Conservation (phyloP, 2,113 vertebrate genomes). For the Scatophagus argus region DNA sequence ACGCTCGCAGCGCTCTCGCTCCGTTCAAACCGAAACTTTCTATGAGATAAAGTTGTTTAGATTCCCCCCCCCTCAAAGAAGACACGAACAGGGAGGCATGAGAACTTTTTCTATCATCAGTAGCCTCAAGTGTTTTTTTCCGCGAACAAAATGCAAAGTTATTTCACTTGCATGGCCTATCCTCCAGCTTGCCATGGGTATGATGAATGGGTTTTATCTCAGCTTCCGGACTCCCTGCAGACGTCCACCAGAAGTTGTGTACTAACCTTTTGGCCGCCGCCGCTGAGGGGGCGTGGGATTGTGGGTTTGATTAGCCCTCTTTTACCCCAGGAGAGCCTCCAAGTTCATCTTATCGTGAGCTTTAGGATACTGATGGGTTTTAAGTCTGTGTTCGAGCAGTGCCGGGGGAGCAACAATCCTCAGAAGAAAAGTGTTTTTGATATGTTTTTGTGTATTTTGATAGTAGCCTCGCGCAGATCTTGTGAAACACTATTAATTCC, state of each 20-base stretch:
- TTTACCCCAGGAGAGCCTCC: slow-evolving; percentile 35
- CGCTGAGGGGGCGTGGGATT: slow-evolving; percentile 58
- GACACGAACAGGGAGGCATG: not conserved
- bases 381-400: slow-evolving; percentile 14
- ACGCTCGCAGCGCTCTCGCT: not conserved
- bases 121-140: slow-evolving; percentile 10
- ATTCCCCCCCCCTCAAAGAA: not conserved
- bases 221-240: slow-evolving; percentile 47
- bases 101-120: not conserved
- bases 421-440: not conserved
- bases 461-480: not conserved
- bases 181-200: slow-evolving; percentile 2
- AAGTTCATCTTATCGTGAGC: slow-evolving; percentile 22
- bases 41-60: too few relatives aligned
- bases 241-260: slow-evolving; percentile 60
- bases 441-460: too few relatives aligned
- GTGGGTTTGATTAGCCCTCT: slow-evolving; percentile 39
- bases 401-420: not conserved
- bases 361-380: slow-evolving; percentile 44
- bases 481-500: not conserved
- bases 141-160: not conserved
- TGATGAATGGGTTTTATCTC: slow-evolving; percentile 58
- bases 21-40: slow-evolving; percentile 15
- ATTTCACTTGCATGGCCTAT: slow-evolving; percentile 33
- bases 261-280: slow-evolving; percentile 50